These are phyloP conservation scores for Bolinopsis microptera DNA, from an alignment of 37 sponge, comb jelly and placozoan genomes.

Conservation along the genomic window DNA sequence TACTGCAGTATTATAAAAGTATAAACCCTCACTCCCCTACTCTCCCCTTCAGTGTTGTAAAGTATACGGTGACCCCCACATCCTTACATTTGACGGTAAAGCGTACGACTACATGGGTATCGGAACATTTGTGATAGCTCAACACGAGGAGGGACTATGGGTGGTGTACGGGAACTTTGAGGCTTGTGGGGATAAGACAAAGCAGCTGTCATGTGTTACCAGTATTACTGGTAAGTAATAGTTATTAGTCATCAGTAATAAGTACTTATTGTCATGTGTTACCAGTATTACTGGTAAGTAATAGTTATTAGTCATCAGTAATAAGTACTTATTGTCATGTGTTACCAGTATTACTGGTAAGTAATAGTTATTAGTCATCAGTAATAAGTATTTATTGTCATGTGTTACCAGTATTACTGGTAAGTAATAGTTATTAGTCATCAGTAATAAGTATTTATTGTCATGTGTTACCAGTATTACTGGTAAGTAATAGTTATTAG, in stretches of 20 bases:
- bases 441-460: no score
- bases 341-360: background rate
- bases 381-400: no score
- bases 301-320: background rate
- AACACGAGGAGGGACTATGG: slow-evolving; percentile 4
- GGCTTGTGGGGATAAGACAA: slow-evolving; percentile 18
- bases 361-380: background rate
- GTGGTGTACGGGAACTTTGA: background rate
- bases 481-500: no score
- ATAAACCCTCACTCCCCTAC: no score
- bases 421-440: background rate
- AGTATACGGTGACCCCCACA: background rate
- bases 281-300: slow-evolving; percentile 14
- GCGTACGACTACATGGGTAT: slow-evolving; percentile 29
- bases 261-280: background rate
- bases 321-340: background rate
- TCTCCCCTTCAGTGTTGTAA: background rate
- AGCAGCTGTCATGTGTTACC: slow-evolving; percentile 2
- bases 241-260: background rate
- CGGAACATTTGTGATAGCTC: slow-evolving; percentile 14
- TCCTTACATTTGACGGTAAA: background rate
- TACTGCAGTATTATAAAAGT: no score
- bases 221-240: background rate
- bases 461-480: background rate
- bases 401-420: background rate